These are phyloP conservation scores for Diglossa cyanea DNA, from an alignment of 2,797 vertebrate genomes.

Conservation along the genomic window DNA sequence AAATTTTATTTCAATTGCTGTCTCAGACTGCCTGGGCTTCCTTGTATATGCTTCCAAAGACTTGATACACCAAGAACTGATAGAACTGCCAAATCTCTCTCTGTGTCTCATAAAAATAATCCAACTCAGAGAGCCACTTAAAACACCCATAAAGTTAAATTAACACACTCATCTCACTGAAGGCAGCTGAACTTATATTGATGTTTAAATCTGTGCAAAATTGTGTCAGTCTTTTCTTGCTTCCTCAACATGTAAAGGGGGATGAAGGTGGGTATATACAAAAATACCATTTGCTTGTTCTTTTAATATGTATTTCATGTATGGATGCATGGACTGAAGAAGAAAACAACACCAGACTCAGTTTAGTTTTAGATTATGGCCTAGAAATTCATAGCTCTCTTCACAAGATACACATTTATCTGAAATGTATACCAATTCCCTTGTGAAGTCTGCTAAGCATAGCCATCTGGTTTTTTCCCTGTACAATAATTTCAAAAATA, in stretches of 20 bases:
- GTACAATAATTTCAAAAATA: background rate
- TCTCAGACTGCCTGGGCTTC: background rate
- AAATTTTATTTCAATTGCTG: background rate
- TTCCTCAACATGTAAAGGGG: background rate
- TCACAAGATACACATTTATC: background rate
- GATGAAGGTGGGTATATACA: background rate
- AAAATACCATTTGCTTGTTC: background rate
- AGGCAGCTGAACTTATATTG: background rate
- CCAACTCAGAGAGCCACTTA: background rate
- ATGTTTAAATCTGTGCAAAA: background rate
- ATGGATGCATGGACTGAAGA: background rate
- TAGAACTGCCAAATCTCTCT: background rate
- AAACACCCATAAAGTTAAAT: background rate
- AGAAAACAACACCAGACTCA: background rate
- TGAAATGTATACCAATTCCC: background rate
- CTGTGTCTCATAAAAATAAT: background rate
- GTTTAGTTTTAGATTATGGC: background rate
- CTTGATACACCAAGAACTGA: background rate
- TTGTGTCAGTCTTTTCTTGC: background rate
- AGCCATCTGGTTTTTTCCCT: background rate
- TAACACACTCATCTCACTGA: background rate
- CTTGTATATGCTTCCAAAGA: background rate
- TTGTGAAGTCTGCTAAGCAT: background rate
- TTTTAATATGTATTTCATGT: background rate
- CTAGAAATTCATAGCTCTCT: background rate